Evolutionary conservation across 2,797 vertebrate species (phyloP), one percentile per base, ranked within the genome.

Genomic region (Darevskia nairensis): DNA sequence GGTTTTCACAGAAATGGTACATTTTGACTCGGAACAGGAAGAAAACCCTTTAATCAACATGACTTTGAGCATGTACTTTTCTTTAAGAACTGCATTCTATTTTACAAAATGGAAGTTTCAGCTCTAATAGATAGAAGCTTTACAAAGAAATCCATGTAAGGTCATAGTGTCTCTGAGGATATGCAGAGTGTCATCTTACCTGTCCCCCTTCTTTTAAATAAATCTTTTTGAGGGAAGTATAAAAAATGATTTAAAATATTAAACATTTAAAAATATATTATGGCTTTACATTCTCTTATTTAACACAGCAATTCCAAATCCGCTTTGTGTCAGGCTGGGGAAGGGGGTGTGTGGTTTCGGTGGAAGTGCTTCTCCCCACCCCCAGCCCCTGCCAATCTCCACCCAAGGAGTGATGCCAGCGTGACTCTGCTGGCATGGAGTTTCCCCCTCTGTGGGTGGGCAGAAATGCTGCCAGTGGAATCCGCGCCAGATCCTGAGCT

Each of bases 1-100:
- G 39, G 84, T 90, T 94, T 94, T 91, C 29, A 88, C 95, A 88
- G 39, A 75, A 94, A 89, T 6, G 69, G 91, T 93, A 86, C 44
- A 86, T 93, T 91, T 55, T 80, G 80, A 86, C 75, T 87, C 0
- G 61, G 19, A 23, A 46, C 1, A 88, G 55, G 86, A 92, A 80
- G 89, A 44, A 29, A 39, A 71, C 32, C 15, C 90, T 80, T 46
- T 0, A 77, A 25, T 0, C n/a, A 88, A 91, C 68, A 80, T 13
- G 15, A 69, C 11, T 77, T 29, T 64, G n/a, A 77, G 6, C 86
- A 1, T 23, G 66, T 6, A 59, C 17, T 46, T 66, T 27, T 21
- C 23, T 87, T 61, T 6, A 23, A 19, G 27, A 77, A 39, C 44
- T 39, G 11, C 50, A 29, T 55, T 83, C 3, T 41, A 3, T 78